Percentiles rank a stretch among this genome's conserved stretches.
These are phyloP conservation scores for Buteo buteo DNA, from an alignment of 2,113 vertebrate species.

Conservation along the genomic window DNA sequence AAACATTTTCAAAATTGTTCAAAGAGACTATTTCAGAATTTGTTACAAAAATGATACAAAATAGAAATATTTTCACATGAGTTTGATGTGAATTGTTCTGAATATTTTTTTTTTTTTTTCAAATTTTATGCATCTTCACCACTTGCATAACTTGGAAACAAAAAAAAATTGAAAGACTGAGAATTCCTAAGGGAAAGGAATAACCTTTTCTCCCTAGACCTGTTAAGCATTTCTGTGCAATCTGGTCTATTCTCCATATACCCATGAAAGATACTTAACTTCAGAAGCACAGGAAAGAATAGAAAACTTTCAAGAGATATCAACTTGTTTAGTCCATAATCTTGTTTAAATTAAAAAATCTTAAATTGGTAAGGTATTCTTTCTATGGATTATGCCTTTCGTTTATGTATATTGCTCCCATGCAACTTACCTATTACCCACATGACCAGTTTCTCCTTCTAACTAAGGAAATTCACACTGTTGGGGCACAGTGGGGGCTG, in stretches of 20 bases:
- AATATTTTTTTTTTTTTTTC: background rate
- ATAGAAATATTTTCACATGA: background rate
- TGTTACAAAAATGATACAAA: background rate
- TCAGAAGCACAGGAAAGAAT: background rate
- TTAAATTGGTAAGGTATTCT: background rate
- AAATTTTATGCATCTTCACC: background rate
- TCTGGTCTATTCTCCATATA: background rate
- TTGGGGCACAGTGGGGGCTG: background rate
- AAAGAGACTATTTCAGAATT: background rate
- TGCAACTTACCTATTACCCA: rapidly evolving
- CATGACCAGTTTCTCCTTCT: background rate
- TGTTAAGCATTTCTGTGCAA: background rate
- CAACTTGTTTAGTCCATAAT: background rate
- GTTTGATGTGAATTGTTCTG: background rate
- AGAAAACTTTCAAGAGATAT: background rate
- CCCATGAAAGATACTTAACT: background rate
- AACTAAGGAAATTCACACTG: background rate
- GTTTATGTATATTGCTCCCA: background rate
- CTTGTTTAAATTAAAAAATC: background rate
- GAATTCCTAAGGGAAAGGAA: background rate
- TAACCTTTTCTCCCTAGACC: background rate
- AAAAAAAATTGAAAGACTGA: background rate
- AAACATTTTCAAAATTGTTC: background rate
- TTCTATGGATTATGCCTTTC: background rate
- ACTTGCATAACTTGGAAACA: background rate